Base-by-base conservation (phyloP, 2,888 invertebrate species). In the Oligia fasciuncula region DNA sequence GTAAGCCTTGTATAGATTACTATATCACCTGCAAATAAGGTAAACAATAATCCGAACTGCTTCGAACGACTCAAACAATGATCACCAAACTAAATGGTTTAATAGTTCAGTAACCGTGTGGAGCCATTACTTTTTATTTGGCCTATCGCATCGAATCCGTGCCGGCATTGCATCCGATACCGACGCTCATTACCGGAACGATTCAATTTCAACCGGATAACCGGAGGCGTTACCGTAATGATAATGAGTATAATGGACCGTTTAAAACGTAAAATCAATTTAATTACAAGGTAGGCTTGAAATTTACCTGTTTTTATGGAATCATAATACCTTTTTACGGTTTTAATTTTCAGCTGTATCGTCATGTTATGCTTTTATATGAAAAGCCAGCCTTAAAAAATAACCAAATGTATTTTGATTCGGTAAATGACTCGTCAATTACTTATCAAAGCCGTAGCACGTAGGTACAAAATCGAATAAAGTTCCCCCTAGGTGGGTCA, bases 191-290 rank as follows among this genome's bases (percentile, higher is more conserved):
- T 94, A 93, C 91, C 77, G 86, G 86, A 89, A 90, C 92, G 91
- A 92, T 92, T 93, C 93, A 93, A 93, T 88, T 94, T 92, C 88
- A 89, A 80, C 82, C 82, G 90, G 89, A 91, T 91, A 90, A 90
- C 91, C 88, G 87, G 87, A 78, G 81, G 86, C 85, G 88, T 88
- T 88, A 85, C 89, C 83, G 90, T 91, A 90, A 91, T 90, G 91
- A 84, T 92, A 91, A 92, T 92, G 91, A 91, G 88, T 85, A 66
- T 78, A 88, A 88, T 89, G 80, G 84, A 70, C 72, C 85, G 79
- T 85, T 89, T 85, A 83, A 86, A 86, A 85, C 85, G 85, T 87
- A 85, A 84, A 83, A 85, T 85, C 84, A 86, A 88, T 88, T 88
- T 76, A 57, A 84, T 88, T 87, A 86, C 75, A 76, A 75, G 46